Conservation (phyloP, 2,113 vertebrate species). For the Sapajus apella region DNA sequence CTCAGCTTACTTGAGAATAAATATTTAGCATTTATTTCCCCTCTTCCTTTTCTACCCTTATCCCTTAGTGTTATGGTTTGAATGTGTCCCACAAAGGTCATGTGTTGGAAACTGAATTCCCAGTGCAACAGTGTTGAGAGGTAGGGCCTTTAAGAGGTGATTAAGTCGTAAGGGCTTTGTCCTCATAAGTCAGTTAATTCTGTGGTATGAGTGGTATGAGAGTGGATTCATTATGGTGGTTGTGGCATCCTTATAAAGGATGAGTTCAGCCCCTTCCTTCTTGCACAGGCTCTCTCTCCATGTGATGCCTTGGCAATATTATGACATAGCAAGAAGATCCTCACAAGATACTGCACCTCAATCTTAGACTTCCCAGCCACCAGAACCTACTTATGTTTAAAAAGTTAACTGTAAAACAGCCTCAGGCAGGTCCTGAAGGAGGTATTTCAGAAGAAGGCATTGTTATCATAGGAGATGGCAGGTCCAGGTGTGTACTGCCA, state of each 20-base stretch:
- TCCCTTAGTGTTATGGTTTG: not conserved
- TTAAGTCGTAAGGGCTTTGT: not conserved
- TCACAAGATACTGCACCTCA: not conserved
- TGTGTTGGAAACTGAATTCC: not conserved
- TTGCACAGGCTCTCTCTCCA: not conserved
- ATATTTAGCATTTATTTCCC: not conserved
- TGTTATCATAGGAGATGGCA: too few relatives aligned
- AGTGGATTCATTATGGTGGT: not conserved
- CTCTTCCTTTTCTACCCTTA: not conserved
- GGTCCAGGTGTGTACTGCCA: too few relatives aligned
- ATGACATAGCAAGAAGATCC: not conserved
- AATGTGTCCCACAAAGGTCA: not conserved
- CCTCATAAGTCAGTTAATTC: not conserved
- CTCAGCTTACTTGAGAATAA: not conserved
- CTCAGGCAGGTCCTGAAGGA: not conserved
- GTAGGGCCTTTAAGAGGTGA: not conserved
- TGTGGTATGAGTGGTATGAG: not conserved
- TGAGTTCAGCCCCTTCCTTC: not conserved
- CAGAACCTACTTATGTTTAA: not conserved
- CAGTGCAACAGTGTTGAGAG: not conserved
- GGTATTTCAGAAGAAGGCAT: too few relatives aligned
- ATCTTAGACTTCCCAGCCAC: not conserved
- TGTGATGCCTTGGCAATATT: not conserved
- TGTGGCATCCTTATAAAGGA: not conserved
- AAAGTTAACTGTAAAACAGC: not conserved